These are phyloP conservation scores for Zaprionus obscuricornis DNA, from an alignment of 2,888 invertebrate genomes.

Conservation along the genomic window DNA sequence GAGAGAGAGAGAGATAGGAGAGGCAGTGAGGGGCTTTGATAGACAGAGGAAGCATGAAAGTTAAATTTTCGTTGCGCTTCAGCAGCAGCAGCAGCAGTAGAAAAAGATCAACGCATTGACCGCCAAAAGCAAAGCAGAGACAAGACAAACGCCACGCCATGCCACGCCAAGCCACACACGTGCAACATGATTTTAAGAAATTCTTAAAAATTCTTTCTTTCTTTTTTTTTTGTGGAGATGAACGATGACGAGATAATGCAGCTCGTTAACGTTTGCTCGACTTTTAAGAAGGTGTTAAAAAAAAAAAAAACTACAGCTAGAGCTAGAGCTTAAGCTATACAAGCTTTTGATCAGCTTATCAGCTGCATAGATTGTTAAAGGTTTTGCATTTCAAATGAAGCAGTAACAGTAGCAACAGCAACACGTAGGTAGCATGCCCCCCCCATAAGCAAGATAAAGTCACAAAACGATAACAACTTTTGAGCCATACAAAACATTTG, in stretches of 20 bases:
- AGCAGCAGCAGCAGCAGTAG: conserved; percentile 43
- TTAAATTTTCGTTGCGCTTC: conserved; percentile 58
- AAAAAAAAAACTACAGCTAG: conserved; percentile 12
- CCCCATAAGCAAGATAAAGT: too few relatives aligned
- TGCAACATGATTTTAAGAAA: conserved; percentile 19
- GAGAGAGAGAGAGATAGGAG: neutral
- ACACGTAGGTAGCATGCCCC: conserved; percentile 11
- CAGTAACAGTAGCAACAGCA: conserved; percentile 10
- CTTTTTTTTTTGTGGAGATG: too few relatives aligned
- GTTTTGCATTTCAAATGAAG: conserved; percentile 74
- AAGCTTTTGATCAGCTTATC: conserved; percentile 51
- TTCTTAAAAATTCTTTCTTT: neutral
- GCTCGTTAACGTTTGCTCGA: conserved; percentile 58
- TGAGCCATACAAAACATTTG: conserved; percentile 36
- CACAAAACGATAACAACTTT: conserved; percentile 1
- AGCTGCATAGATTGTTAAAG: conserved; percentile 43
- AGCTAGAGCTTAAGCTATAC: conserved; percentile 6
- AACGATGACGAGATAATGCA: neutral
- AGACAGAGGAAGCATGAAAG: conserved; percentile 36
- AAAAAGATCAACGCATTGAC: conserved; percentile 37
- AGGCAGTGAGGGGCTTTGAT: neutral
- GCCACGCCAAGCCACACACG: conserved; percentile 59
- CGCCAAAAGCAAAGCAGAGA: conserved; percentile 23
- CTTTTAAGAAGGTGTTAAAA: conserved; percentile 50
- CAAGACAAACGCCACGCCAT: neutral